Conservation (phyloP, 2,888 invertebrate species). For the Cyclophora punctaria region DNA sequence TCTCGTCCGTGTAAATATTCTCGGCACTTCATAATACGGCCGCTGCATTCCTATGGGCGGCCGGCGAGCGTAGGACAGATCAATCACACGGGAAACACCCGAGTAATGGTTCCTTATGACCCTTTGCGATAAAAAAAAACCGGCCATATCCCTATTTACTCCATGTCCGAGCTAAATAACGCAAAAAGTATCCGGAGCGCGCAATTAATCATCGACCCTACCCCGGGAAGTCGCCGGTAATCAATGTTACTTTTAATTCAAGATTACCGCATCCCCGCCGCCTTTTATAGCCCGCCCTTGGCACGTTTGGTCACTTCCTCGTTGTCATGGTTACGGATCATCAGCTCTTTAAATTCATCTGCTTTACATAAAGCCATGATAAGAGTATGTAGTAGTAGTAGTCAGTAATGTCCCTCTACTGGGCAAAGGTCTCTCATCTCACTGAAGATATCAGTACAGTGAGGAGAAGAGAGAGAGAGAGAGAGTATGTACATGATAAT, state of each 20-base stretch:
- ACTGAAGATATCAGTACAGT: no score
- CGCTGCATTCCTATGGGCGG: slow-evolving; percentile 16
- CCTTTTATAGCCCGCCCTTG: no score
- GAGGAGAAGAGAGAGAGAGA: no score
- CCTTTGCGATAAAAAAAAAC: slow-evolving; percentile 26
- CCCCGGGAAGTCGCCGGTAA: slow-evolving; percentile 33
- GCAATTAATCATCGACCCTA: slow-evolving; percentile 52
- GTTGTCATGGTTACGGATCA: no score
- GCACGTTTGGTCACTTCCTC: no score
- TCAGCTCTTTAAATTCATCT: no score
- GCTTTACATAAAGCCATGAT: no score
- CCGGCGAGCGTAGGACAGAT: slow-evolving; percentile 36
- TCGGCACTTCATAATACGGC: slow-evolving; percentile 4
- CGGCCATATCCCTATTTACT: slow-evolving; percentile 49
- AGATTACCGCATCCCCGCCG: slow-evolving; percentile 21
- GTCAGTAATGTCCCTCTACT: no score
- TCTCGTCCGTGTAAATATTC: neutral
- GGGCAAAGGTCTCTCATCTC: no score
- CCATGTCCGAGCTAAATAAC: slow-evolving; percentile 49
- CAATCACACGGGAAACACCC: slow-evolving; percentile 59
- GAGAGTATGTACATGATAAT: no score
- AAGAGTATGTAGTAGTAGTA: no score
- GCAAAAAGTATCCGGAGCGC: slow-evolving; percentile 50
- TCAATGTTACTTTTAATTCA: slow-evolving; percentile 43
- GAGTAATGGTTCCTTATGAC: slow-evolving; percentile 56